These are phyloP conservation scores for Myotis myotis DNA, from an alignment of 2,797 vertebrate species.

Conservation along the genomic window DNA sequence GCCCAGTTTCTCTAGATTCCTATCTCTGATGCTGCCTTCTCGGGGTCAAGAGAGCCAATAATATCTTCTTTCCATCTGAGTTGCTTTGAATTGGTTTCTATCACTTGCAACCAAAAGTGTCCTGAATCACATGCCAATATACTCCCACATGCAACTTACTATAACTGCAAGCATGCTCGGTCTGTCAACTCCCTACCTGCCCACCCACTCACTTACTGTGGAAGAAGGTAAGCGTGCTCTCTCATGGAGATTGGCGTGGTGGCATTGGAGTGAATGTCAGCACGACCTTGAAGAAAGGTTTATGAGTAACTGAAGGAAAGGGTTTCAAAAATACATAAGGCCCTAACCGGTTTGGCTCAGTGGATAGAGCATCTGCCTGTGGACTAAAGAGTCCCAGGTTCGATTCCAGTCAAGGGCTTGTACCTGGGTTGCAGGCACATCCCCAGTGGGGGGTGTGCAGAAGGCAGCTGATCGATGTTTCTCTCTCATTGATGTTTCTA, in stretches of 20 bases:
- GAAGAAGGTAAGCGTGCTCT: not conserved
- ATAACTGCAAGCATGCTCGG: not conserved
- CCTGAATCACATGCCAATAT: not conserved
- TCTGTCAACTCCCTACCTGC: not conserved
- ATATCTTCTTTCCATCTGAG: not conserved
- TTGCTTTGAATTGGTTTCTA: not conserved
- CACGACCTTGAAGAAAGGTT: not conserved
- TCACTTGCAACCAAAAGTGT: not conserved
- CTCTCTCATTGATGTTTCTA: no score
- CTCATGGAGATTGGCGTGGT: fast-evolving
- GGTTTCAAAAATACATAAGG: not conserved
- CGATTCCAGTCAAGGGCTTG: no score
- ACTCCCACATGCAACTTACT: not conserved
- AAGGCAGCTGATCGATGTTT: no score
- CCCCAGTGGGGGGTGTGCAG: no score
- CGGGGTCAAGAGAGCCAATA: not conserved
- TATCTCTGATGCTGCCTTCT: not conserved
- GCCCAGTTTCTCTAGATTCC: not conserved
- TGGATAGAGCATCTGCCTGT: no score
- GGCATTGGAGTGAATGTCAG: not conserved
- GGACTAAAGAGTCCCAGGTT: no score
- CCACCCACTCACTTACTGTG: not conserved
- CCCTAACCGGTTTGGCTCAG: no score
- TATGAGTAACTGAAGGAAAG: not conserved
- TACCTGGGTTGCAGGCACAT: no score